Evolutionary conservation across 2,888 invertebrate species (phyloP).

Genomic region (Xanthorhoe designata): DNA sequence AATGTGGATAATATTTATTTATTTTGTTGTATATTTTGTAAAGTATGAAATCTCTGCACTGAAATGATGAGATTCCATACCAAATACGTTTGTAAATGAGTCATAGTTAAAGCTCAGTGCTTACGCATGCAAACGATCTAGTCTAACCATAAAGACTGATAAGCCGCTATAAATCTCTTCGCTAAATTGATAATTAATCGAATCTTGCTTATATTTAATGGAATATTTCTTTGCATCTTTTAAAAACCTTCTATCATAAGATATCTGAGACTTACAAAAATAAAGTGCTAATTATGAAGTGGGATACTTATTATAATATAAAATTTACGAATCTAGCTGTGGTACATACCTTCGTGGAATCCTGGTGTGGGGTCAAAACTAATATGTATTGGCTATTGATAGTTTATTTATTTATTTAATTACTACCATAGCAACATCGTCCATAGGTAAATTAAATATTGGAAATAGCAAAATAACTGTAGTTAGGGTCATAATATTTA

Average conservation of each 20-base stretch:
- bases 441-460: not conserved
- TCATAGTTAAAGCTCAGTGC: no score
- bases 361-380: not conserved
- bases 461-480: conserved; percentile 1
- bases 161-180: no score
- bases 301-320: not conserved
- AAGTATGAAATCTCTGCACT: not conserved
- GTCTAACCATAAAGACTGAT: no score
- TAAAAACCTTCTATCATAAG: no score
- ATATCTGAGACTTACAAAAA: no score
- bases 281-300: no score
- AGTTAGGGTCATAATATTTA: conserved; percentile 1
- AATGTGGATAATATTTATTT: no score
- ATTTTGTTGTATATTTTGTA: not conserved
- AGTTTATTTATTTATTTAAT: not conserved
- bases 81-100: not conserved
- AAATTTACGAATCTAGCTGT: no score
- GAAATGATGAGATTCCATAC: not conserved
- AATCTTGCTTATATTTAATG: no score
- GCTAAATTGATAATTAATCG: no score
- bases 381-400: not conserved
- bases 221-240: no score
- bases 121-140: no score
- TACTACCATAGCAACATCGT: conserved; percentile 5
- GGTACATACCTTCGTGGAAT: not conserved